phyloP scores from a whole-genome alignment of 2,797 vertebrate species.

The Falco novaeseelandiae region DNA sequence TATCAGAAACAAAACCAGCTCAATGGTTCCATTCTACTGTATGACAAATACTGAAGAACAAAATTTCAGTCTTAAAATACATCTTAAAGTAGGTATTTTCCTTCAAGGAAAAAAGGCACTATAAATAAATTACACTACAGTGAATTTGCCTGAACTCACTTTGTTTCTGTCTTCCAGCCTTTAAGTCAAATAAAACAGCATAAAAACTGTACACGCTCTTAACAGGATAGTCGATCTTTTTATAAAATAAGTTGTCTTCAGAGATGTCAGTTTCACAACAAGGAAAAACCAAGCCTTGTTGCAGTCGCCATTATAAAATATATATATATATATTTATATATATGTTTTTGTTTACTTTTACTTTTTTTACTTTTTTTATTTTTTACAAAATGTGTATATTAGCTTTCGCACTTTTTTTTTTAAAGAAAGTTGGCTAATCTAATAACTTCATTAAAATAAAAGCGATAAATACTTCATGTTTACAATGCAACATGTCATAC shows the following conservation, averaged over 20 bases:
- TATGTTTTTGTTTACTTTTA: slow-evolving; percentile 75
- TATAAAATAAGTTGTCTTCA: slow-evolving; percentile 86
- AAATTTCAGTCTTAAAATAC: slow-evolving; percentile 96
- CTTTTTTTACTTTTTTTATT: slow-evolving; percentile 78
- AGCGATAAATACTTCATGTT: slow-evolving; percentile 94
- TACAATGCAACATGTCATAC: slow-evolving; percentile 87
- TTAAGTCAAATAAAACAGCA: slow-evolving; percentile 91
- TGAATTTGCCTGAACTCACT: slow-evolving; percentile 96
- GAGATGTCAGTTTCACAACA: slow-evolving; percentile 86
- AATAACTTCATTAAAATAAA: slow-evolving; percentile 91
- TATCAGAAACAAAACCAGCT: slow-evolving; percentile 93
- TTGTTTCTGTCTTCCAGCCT: slow-evolving; percentile 98
- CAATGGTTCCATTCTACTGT: slow-evolving; percentile 91
- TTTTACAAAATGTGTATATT: slow-evolving; percentile 86
- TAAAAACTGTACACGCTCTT: slow-evolving; percentile 86
- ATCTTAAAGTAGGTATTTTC: slow-evolving; percentile 95
- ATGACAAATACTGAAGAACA: slow-evolving; percentile 96
- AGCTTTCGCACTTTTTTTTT: slow-evolving; percentile 81
- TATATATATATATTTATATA: slow-evolving; percentile 78
- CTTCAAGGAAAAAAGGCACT: slow-evolving; percentile 99
- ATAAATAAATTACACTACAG: slow-evolving; percentile 99
- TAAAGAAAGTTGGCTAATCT: slow-evolving; percentile 84
- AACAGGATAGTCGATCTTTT: slow-evolving; percentile 85
- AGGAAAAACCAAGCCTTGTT: slow-evolving; percentile 86
- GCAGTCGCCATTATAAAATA: slow-evolving; percentile 87